Base-by-base conservation (phyloP, 1,140 invertebrate species). In the Papilio polyxenes region DNA sequence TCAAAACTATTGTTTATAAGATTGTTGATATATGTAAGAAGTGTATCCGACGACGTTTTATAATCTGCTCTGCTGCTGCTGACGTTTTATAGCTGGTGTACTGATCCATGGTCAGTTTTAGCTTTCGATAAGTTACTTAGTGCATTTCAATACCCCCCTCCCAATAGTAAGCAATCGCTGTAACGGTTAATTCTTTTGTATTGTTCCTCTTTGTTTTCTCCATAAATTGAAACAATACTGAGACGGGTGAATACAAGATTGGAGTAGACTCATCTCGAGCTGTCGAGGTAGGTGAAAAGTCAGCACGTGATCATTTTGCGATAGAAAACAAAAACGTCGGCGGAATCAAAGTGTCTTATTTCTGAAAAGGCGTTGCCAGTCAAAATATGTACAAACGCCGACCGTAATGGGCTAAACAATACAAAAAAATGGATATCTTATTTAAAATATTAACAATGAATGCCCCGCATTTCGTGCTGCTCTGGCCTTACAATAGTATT, bases 331-430 rank as follows among this genome's bases (percentile, higher is more conserved):
- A 88, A 88, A 86, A 83, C 59, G 88, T 86, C 91, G 91, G 91
- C 85, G 72, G 13, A 79, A 59, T 88, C 90, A 94, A 94, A 92
- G 88, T 49, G 3, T 49, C 44, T 69, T 59, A 20, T 49, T 87
- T 82, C 79, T 86, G 82, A 89, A 90, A 87, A 89, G 89, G 83
- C 86, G 85, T 89, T 84, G 13, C 86, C 65, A 90, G 92, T 94
- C 92, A 94, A 94, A 94, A 94, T 94, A 93, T 94, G 89, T 93
- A 93, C 92, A 93, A 93, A 91, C 83, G 85, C 82, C 81, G 87
- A 83, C 88, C 88, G 83, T 94, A 92, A 92, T 92, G 89, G 92
- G 83, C 88, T 89, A 90, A 90, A 93, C 90, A 91, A 88, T 91
- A 90, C 31, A 72, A 92, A 94, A 90, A 94, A 92, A 91, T 92